Percentiles rank a stretch among this genome's conserved stretches.
Conservation (phyloP, 2,797 vertebrate genomes). For the Acrossocheilus fasciatus region DNA sequence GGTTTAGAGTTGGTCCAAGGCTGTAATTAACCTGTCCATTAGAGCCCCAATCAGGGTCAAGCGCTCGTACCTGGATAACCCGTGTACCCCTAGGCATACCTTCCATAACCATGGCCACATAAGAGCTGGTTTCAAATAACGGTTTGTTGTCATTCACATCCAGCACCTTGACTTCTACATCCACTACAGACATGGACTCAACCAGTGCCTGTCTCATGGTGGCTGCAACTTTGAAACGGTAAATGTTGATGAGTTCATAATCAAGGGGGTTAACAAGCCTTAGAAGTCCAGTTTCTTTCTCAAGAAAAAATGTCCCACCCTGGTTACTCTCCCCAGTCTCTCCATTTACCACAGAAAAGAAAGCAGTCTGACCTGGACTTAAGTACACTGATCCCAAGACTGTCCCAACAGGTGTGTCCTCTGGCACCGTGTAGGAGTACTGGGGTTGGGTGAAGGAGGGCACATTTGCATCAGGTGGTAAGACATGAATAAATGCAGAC, state of each 20-base stretch:
- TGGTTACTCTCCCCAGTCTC: constrained; percentile 90
- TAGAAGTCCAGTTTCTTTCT: constrained; percentile 88
- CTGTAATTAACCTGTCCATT: constrained; percentile 94
- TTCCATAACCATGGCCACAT: constrained; percentile 92
- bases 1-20: constrained; percentile 77
- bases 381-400: constrained; percentile 91
- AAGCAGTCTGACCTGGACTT: constrained; percentile 79
- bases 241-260: constrained; percentile 90
- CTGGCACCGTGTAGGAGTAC: constrained; percentile 92
- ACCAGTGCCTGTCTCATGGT: constrained; percentile 79
- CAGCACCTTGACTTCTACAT: constrained; percentile 92
- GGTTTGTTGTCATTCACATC: constrained; percentile 96
- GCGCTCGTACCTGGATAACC: constrained; percentile 90
- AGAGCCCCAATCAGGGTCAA: constrained; percentile 91
- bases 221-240: constrained; percentile 88
- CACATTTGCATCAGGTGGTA: constrained; percentile 87
- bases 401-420: constrained; percentile 89
- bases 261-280: constrained; percentile 89
- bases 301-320: constrained; percentile 88
- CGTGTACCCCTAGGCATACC: constrained; percentile 89
- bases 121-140: constrained; percentile 88
- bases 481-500: constrained; percentile 92
- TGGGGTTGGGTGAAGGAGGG: constrained; percentile 95
- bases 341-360: constrained; percentile 84
- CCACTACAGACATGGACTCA: constrained; percentile 87